Conservation (phyloP, 2,888 invertebrate genomes). For the Gari tellinella region DNA sequence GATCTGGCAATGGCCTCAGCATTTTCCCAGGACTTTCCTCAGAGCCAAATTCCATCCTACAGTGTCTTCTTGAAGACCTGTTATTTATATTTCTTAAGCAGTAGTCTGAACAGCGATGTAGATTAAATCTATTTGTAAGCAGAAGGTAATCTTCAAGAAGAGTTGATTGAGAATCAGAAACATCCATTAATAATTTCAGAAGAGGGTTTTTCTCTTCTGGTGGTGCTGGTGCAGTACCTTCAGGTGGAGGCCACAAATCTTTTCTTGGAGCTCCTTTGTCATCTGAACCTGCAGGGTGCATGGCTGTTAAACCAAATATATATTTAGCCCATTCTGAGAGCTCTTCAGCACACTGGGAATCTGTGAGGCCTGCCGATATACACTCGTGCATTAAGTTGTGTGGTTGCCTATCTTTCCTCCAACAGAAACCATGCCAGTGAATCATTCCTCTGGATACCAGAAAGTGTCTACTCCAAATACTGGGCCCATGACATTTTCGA, state of each 20-base stretch:
- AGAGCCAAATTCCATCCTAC: constrained; percentile 54
- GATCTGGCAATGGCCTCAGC: constrained; percentile 28
- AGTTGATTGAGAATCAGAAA: constrained; percentile 45
- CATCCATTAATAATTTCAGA: constrained; percentile 59
- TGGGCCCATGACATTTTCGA: constrained; percentile 38
- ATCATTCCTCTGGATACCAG: constrained; percentile 64
- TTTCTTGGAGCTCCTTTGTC: constrained; percentile 41
- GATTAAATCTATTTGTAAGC: constrained; percentile 6
- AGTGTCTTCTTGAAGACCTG: constrained; percentile 21
- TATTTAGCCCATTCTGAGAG: constrained; percentile 18
- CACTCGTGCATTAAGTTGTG: constrained; percentile 48
- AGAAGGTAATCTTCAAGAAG: constrained; percentile 52
- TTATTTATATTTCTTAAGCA: constrained; percentile 9
- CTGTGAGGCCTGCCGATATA: constrained; percentile 25
- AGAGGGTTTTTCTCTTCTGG: constrained; percentile 59
- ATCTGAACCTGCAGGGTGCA: constrained; percentile 54
- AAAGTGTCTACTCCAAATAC: constrained; percentile 52
- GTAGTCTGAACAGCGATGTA: constrained; percentile 20
- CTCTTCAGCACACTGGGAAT: constrained; percentile 1
- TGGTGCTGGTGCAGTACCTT: constrained; percentile 53
- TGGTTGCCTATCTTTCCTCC: constrained; percentile 55
- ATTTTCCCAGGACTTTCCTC: constrained; percentile 19
- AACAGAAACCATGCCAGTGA: constrained; percentile 68
- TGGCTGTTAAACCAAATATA: constrained; percentile 31
- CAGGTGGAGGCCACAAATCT: constrained; percentile 64